Evolutionary conservation across 2,113 vertebrate genomes (phyloP).

Genomic region (Glareola pratincola): DNA sequence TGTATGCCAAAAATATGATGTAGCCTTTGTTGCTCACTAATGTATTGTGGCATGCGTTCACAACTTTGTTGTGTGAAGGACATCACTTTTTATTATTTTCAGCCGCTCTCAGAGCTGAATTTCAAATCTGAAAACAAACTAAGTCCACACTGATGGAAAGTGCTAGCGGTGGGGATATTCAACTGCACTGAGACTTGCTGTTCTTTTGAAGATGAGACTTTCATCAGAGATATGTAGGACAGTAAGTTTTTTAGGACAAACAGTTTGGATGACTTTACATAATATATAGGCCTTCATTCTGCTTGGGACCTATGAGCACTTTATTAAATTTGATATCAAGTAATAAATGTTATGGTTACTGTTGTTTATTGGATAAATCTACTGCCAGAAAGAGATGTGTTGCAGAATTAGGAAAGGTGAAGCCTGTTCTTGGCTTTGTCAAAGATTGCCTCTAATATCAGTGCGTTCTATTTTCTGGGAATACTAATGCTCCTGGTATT

Average conservation of each 20-base stretch:
- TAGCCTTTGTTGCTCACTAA: background rate
- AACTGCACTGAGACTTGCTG: background rate
- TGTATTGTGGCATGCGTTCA: background rate
- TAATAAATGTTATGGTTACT: background rate
- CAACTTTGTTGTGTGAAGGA: background rate
- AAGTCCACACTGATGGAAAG: background rate
- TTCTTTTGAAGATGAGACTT: background rate
- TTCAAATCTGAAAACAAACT: background rate
- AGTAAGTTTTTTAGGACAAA: background rate
- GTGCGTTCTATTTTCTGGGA: background rate
- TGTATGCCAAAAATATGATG: background rate
- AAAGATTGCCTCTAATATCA: background rate
- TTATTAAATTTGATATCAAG: constrained; percentile 21
- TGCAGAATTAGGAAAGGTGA: background rate
- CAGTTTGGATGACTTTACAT: background rate
- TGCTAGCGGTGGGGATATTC: background rate
- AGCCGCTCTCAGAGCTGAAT: background rate
- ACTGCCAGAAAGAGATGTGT: background rate
- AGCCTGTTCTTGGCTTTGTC: constrained; percentile 1
- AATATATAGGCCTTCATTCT: background rate
- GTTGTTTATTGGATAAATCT: constrained; percentile 22
- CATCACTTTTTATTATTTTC: background rate
- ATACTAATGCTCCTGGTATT: background rate
- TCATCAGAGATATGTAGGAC: background rate
- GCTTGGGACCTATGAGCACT: background rate